phyloP scores from a whole-genome alignment of 2,888 invertebrate species.

The Parnassius mnemosyne region DNA sequence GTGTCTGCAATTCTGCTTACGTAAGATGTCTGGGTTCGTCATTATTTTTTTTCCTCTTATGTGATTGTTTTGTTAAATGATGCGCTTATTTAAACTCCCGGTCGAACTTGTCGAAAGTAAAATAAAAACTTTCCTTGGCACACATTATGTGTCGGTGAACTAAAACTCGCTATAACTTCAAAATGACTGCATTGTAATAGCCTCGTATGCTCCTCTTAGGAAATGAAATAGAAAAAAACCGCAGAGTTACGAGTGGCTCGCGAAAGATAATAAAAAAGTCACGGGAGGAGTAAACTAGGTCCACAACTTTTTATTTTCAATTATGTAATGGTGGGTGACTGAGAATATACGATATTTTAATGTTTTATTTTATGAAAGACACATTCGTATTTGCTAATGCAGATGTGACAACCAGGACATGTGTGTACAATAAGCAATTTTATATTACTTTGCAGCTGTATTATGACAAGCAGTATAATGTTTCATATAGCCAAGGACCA shows the following conservation, averaged over 20 bases:
- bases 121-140: background rate
- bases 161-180: conserved; percentile 17
- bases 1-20: conserved; percentile 57
- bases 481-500: no score
- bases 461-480: background rate
- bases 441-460: background rate
- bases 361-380: background rate
- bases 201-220: conserved; percentile 4
- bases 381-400: background rate
- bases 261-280: conserved; percentile 22
- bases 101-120: conserved; percentile 8
- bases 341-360: conserved; percentile 4
- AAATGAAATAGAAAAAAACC: conserved; percentile 22
- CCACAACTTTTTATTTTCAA: conserved; percentile 21
- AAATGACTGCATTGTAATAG: conserved; percentile 24
- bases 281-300: conserved; percentile 19
- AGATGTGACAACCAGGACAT: background rate
- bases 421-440: background rate
- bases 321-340: conserved; percentile 12
- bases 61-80: conserved; percentile 26
- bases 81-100: conserved; percentile 8
- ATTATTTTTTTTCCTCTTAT: conserved; percentile 14
- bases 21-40: conserved; percentile 36
- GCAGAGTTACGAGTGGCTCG: conserved; percentile 21
- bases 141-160: conserved; percentile 9